A percentile compares a stretch with the other conserved stretches of the same genome.
These are phyloP conservation scores for Dioctria linearis DNA, from an alignment of 2,888 invertebrate genomes.

Conservation along the genomic window DNA sequence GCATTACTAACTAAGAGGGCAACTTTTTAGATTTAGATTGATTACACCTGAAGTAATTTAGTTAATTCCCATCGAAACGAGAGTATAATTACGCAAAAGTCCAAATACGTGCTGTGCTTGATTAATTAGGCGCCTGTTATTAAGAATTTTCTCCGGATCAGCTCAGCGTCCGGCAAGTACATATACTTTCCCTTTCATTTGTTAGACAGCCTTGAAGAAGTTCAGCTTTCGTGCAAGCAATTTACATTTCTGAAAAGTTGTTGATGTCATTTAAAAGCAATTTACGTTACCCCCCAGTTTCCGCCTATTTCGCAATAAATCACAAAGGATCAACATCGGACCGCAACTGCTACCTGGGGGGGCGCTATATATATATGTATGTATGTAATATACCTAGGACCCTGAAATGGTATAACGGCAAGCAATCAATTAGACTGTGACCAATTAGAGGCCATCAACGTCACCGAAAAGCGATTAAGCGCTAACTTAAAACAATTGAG, in stretches of 20 bases:
- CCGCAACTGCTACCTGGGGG: background rate
- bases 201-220: conserved; percentile 15
- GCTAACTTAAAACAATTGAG: conserved; percentile 47
- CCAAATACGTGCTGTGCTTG: conserved; percentile 36
- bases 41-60: conserved; percentile 27
- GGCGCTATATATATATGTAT: too few species aligned
- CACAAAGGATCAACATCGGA: conserved; percentile 8
- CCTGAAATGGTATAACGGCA: conserved; percentile 11
- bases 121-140: conserved; percentile 40
- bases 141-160: conserved; percentile 27
- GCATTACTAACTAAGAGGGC: too few species aligned
- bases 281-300: conserved; percentile 40
- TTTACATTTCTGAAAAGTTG: conserved; percentile 29
- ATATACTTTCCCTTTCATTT: conserved; percentile 7
- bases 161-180: background rate
- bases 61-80: conserved; percentile 35
- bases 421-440: conserved; percentile 43
- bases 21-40: conserved; percentile 16
- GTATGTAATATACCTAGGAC: background rate
- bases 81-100: conserved; percentile 29
- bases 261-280: conserved; percentile 51
- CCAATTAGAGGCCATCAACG: conserved; percentile 50
- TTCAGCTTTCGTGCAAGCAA: conserved; percentile 4
- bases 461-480: conserved; percentile 47
- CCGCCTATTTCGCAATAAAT: conserved; percentile 38